Evolutionary conservation across 2,888 invertebrate species (phyloP).

Genomic region (Drosophila mayaguana): DNA sequence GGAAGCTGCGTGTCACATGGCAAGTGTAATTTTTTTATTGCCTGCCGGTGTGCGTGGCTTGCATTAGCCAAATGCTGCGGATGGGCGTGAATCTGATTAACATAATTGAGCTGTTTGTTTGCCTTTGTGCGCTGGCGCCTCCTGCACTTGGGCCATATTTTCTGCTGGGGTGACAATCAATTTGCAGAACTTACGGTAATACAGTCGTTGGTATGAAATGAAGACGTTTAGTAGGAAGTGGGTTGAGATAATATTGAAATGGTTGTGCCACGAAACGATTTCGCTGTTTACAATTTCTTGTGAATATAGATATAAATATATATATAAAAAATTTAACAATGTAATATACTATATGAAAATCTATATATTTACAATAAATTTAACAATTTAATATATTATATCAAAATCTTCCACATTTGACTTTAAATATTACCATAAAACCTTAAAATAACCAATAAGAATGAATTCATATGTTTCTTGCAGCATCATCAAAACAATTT

Average conservation of each 20-base stretch:
- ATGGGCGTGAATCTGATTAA: constrained; percentile 80
- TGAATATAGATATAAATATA: too few species aligned
- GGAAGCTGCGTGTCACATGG: constrained; percentile 60
- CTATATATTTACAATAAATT: too few species aligned
- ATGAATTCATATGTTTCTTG: too few species aligned
- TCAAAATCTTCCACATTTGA: too few species aligned
- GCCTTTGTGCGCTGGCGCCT: constrained; percentile 14
- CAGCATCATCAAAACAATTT: not conserved
- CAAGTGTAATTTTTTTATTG: constrained; percentile 57
- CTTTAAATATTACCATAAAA: too few species aligned
- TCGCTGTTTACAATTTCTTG: not conserved
- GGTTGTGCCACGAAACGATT: not conserved
- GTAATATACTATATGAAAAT: too few species aligned
- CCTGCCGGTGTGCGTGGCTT: constrained; percentile 21
- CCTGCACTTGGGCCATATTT: constrained; percentile 26
- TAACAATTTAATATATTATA: too few species aligned
- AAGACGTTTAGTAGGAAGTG: not conserved
- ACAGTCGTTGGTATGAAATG: not conserved
- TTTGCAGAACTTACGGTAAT: constrained; percentile 17
- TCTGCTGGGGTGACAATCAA: constrained; percentile 35
- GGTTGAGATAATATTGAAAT: not conserved
- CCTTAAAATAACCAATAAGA: too few species aligned
- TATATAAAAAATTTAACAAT: too few species aligned
- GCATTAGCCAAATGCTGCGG: constrained; percentile 57
- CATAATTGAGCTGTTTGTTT: constrained; percentile 81